A percentile compares a stretch with the other conserved stretches of the same genome.
phyloP scores from a whole-genome alignment of 2,888 invertebrate genomes.

The Drosophila prostipennis region DNA sequence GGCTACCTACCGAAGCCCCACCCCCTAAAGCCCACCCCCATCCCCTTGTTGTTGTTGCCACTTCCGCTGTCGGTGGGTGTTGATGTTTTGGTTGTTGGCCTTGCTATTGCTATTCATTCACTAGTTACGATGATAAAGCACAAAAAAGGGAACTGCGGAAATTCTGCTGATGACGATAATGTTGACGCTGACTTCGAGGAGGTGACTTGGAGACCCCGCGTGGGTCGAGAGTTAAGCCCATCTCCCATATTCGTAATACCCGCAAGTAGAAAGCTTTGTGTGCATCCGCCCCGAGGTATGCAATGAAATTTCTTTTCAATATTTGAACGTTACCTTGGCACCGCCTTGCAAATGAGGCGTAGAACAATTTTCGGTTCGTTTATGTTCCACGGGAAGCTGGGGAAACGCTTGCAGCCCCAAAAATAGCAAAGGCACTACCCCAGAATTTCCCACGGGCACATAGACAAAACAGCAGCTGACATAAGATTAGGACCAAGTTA shows the following conservation, averaged over 20 bases:
- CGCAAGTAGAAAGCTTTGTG: conserved; percentile 20
- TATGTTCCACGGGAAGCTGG: conserved; percentile 33
- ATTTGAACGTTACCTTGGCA: conserved; percentile 43
- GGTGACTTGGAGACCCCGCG: conserved; percentile 20
- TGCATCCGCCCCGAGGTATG: conserved; percentile 48
- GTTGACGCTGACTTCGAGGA: conserved; percentile 56
- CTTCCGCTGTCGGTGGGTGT: conserved; percentile 47
- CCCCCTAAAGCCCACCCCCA: background rate
- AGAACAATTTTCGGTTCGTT: conserved; percentile 50
- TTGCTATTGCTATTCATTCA: conserved; percentile 76
- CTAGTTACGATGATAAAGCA: conserved; percentile 79
- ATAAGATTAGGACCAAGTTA: background rate
- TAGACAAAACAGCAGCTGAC: background rate
- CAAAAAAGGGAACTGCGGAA: conserved; percentile 76
- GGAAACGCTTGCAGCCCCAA: conserved; percentile 23
- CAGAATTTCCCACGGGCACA: background rate
- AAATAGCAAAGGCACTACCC: conserved; percentile 36
- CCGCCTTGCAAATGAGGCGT: conserved; percentile 69
- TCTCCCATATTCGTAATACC: conserved; percentile 3
- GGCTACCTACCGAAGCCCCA: background rate
- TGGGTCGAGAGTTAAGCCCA: conserved; percentile 57
- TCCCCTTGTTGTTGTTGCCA: conserved; percentile 53
- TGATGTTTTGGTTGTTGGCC: conserved; percentile 53
- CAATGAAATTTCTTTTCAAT: conserved; percentile 68
- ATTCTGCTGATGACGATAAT: conserved; percentile 79